Conservation (phyloP, 1,140 invertebrate genomes). For the silkworm (Bombyx mori) region DNA sequence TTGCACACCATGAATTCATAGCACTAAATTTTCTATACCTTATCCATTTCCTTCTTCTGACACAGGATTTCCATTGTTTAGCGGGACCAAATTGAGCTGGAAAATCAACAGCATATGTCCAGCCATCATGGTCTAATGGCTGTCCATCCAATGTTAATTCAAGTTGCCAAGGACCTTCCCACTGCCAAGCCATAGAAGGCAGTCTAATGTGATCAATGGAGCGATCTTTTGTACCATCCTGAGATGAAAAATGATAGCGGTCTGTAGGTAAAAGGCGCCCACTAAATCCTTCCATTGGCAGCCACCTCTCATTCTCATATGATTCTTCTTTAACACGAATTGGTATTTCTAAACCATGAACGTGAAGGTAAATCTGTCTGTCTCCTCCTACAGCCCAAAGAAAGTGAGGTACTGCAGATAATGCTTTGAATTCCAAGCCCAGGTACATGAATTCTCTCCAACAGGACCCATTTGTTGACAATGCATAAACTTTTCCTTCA, state of each 20-base stretch:
- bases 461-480: conserved; percentile 82
- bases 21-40: conserved; percentile 89
- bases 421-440: conserved; percentile 88
- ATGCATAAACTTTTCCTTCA: conserved; percentile 87
- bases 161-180: conserved; percentile 94
- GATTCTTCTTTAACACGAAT: conserved; percentile 91
- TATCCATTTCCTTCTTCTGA: conserved; percentile 90
- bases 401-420: conserved; percentile 86
- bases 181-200: conserved; percentile 93
- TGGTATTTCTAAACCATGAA: conserved; percentile 89
- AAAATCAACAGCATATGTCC: conserved; percentile 96
- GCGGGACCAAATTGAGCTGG: conserved; percentile 85
- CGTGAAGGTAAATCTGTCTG: conserved; percentile 91
- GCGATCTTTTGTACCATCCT: conserved; percentile 84
- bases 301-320: conserved; percentile 95
- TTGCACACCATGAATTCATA: conserved; percentile 92
- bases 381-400: conserved; percentile 94
- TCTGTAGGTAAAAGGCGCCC: conserved; percentile 87
- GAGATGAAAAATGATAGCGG: conserved; percentile 86
- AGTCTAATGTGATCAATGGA: conserved; percentile 85
- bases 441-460: conserved; percentile 89
- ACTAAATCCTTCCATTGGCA: conserved; percentile 90
- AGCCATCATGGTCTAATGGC: conserved; percentile 90
- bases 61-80: conserved; percentile 93
- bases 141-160: conserved; percentile 90